Percentiles rank a stretch among this genome's conserved stretches.
phyloP scores from a whole-genome alignment of 2,888 invertebrate species.

The Stictocephala bisonia region DNA sequence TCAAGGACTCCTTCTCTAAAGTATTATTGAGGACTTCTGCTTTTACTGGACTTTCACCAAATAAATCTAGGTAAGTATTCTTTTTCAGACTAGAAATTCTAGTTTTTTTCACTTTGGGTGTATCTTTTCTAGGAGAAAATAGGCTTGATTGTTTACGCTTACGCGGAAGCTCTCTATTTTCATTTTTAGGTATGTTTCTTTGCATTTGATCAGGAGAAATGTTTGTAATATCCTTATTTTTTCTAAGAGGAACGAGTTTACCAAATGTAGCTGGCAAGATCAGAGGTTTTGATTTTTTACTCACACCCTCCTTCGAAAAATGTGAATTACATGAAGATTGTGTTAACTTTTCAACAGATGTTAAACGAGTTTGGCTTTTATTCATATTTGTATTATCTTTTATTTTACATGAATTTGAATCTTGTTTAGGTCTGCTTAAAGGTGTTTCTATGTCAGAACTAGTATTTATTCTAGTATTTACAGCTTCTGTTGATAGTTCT shows the following conservation, averaged over 20 bases:
- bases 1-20: too few relatives aligned
- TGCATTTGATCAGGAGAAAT: not conserved
- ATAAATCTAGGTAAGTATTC: not conserved
- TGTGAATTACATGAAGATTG: too few relatives aligned
- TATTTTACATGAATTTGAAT: too few relatives aligned
- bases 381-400: too few relatives aligned
- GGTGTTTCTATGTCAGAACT: too few relatives aligned
- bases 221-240: not conserved
- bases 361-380: too few relatives aligned
- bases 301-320: too few relatives aligned
- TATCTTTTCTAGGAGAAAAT: not conserved
- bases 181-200: not conserved
- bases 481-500: too few relatives aligned
- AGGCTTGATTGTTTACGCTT: not conserved
- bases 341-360: too few relatives aligned
- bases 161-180: not conserved
- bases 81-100: not conserved
- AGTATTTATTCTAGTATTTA: too few relatives aligned
- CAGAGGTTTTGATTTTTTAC: not conserved
- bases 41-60: slow-evolving; percentile 29
- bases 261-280: slow-evolving; percentile 26
- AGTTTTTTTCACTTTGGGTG: not conserved
- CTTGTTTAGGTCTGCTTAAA: too few relatives aligned
- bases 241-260: not conserved
- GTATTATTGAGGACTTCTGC: too few relatives aligned